phyloP scores from a whole-genome alignment of 2,797 vertebrate genomes.

The Monodelphis domestica region DNA sequence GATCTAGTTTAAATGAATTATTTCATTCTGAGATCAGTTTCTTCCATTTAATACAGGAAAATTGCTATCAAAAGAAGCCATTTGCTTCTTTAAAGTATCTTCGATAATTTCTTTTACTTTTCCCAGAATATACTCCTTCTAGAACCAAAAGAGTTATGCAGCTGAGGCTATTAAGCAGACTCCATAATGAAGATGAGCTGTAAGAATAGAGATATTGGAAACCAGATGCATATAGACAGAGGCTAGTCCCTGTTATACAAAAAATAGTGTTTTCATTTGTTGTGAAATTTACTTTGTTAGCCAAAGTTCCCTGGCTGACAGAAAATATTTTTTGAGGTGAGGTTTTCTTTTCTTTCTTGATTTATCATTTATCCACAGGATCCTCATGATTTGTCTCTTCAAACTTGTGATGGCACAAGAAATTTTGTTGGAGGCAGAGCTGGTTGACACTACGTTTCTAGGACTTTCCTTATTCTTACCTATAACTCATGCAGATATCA shows the following conservation, averaged over 20 bases:
- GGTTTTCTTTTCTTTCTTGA: not conserved
- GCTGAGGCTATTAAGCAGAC: not conserved
- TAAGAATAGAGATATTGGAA: not conserved
- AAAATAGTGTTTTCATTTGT: not conserved
- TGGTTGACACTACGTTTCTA: not conserved
- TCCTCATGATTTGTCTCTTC: not conserved
- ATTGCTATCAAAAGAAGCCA: conserved; percentile 52
- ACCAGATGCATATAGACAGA: not conserved
- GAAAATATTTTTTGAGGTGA: conserved; percentile 31
- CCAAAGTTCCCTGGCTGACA: not conserved
- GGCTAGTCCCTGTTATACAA: not conserved
- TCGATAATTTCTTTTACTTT: conserved; percentile 18
- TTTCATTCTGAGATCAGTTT: conserved; percentile 64
- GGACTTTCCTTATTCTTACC: not conserved
- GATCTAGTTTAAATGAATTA: conserved; percentile 71
- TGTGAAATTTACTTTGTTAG: not conserved
- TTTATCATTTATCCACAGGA: not conserved
- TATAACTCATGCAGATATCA: not conserved
- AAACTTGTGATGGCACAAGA: not conserved
- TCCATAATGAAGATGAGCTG: not conserved
- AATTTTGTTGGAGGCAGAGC: not conserved
- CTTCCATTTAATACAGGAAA: conserved; percentile 13
- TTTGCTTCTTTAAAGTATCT: conserved; percentile 55
- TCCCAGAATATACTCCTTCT: conserved; percentile 36
- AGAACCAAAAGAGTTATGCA: not conserved